These are phyloP conservation scores for Typhlomys cinereus DNA, from an alignment of 2,113 vertebrate species.

Conservation along the genomic window DNA sequence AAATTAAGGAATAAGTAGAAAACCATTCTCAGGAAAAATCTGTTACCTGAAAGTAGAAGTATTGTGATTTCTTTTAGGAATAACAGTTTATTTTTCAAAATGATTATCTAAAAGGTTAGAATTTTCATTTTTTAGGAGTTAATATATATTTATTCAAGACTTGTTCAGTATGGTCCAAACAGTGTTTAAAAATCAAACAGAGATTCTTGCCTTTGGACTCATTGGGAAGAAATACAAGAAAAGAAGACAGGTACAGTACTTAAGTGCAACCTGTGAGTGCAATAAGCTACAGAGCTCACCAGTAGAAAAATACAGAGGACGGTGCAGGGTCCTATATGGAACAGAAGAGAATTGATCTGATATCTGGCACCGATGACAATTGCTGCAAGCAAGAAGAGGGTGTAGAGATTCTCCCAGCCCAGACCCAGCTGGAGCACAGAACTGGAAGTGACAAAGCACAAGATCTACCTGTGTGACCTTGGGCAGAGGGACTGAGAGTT, in stretches of 20 bases:
- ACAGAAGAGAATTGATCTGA: not conserved
- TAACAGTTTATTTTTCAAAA: conserved; percentile 35
- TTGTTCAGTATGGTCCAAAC: not conserved
- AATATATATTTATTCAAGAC: not conserved
- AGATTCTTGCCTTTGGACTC: not conserved
- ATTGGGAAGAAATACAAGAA: not conserved
- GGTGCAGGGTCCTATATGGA: not conserved
- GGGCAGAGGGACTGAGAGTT: not conserved
- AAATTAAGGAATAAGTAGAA: not conserved
- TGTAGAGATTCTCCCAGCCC: not conserved
- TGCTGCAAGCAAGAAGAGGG: not conserved
- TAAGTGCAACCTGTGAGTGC: not conserved
- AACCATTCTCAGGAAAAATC: not conserved
- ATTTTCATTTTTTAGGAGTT: not conserved
- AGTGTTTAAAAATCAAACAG: not conserved
- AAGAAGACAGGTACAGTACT: not conserved
- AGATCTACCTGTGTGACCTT: not conserved
- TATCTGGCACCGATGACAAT: not conserved
- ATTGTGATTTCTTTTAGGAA: not conserved
- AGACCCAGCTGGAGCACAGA: not conserved
- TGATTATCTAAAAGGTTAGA: not conserved
- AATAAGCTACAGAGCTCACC: accelerated
- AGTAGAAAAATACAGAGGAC: not conserved
- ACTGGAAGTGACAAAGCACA: not conserved
- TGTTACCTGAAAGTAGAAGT: not conserved